phyloP scores from a whole-genome alignment of 2,797 vertebrate species.

The Aratinga solstitialis region DNA sequence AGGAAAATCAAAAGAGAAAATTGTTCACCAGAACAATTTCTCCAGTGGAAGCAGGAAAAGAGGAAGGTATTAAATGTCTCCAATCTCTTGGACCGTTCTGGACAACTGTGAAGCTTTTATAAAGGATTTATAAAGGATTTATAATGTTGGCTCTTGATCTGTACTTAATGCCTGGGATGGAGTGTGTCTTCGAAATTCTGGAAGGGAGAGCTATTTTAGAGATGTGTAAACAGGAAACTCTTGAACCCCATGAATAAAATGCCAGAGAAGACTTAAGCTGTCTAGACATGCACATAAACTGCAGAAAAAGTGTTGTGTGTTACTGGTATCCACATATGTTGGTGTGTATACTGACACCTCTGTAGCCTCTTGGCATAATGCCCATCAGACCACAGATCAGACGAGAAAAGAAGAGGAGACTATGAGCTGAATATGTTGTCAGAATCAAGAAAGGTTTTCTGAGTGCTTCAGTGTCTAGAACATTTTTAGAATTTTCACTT shows the following conservation, averaged over 20 bases:
- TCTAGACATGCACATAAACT: background rate
- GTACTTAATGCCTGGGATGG: background rate
- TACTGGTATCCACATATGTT: background rate
- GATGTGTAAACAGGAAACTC: background rate
- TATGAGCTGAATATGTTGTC: background rate
- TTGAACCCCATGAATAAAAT: background rate
- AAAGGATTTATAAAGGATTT: background rate
- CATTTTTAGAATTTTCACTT: background rate
- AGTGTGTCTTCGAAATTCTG: background rate
- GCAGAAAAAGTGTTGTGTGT: background rate
- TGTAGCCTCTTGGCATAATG: background rate
- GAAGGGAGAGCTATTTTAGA: background rate
- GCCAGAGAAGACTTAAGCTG: background rate
- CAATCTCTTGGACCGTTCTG: background rate
- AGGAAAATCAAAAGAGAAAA: background rate
- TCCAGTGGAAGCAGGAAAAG: background rate
- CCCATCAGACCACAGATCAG: background rate
- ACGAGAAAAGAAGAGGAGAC: background rate
- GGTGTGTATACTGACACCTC: background rate
- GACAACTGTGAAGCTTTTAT: background rate
- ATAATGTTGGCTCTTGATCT: background rate
- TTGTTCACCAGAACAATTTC: background rate
- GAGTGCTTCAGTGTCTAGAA: background rate
- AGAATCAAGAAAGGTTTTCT: background rate
- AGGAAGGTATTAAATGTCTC: background rate